Evolutionary conservation across 2,888 invertebrate genomes (phyloP).

Genomic region (Pinctada fucata): DNA sequence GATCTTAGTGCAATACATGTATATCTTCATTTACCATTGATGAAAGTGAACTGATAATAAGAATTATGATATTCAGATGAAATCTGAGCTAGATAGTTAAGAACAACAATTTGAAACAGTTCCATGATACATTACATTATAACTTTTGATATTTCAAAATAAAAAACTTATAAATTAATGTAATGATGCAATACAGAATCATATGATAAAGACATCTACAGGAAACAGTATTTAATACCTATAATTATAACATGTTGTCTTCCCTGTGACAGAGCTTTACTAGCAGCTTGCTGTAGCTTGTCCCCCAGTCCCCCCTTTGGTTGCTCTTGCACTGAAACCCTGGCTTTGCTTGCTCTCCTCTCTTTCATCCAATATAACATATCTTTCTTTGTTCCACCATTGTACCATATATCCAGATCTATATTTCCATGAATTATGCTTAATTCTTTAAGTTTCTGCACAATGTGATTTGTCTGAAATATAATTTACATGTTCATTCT

Average conservation of each 20-base stretch:
- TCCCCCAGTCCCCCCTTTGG: slow-evolving; percentile 50
- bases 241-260: slow-evolving; percentile 53
- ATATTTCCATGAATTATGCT: slow-evolving; percentile 24
- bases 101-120: too few relatives aligned
- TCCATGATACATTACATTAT: too few relatives aligned
- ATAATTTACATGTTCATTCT: background rate
- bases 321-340: slow-evolving; percentile 47
- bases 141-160: too few relatives aligned
- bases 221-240: slow-evolving; percentile 39
- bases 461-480: slow-evolving; percentile 57
- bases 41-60: too few relatives aligned
- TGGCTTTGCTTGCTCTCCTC: slow-evolving; percentile 34
- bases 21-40: too few relatives aligned
- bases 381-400: slow-evolving; percentile 47
- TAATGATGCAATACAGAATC: too few relatives aligned
- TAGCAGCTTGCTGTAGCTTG: slow-evolving; percentile 49
- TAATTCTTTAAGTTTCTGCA: slow-evolving; percentile 44
- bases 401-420: slow-evolving; percentile 51
- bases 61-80: too few relatives aligned
- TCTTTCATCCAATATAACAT: slow-evolving; percentile 56
- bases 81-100: too few relatives aligned
- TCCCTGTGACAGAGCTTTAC: slow-evolving; percentile 48
- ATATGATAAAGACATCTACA: too few relatives aligned
- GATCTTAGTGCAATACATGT: too few relatives aligned
- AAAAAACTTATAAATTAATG: too few relatives aligned